Evolutionary conservation across 2,888 invertebrate species (phyloP).

Genomic region (Trachelus stipa): DNA sequence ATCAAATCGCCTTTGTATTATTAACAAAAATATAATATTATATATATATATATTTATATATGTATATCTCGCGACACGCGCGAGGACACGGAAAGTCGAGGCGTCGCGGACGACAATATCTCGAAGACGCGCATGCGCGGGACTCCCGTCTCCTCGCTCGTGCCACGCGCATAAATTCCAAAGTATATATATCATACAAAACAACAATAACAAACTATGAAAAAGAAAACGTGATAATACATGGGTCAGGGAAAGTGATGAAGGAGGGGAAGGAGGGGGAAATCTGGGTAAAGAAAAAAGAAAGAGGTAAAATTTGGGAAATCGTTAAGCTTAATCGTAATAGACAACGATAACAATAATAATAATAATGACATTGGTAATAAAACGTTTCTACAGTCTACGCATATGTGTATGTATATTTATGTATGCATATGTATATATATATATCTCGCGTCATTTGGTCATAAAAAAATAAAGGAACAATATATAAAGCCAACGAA

Average conservation of each 20-base stretch:
- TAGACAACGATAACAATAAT: constrained; percentile 30
- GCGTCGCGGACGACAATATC: constrained; percentile 9
- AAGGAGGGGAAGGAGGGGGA: no score
- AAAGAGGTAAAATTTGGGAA: background rate
- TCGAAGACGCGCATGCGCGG: constrained; percentile 9
- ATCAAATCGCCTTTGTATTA: constrained; percentile 55
- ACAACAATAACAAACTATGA: constrained; percentile 65
- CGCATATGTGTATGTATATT: no score
- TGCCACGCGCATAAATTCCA: constrained; percentile 18
- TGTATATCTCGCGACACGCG: constrained; percentile 12
- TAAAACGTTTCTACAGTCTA: constrained; percentile 40
- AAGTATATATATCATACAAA: constrained; percentile 52
- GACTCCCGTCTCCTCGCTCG: constrained; percentile 36
- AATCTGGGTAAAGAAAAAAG: no score
- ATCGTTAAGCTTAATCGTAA: constrained; percentile 6
- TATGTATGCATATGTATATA: constrained; percentile 32
- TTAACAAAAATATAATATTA: constrained; percentile 57
- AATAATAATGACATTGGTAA: constrained; percentile 37
- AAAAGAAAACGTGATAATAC: constrained; percentile 39
- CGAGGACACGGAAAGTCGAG: constrained; percentile 14
- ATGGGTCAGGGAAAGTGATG: no score
- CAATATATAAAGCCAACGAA: constrained; percentile 61
- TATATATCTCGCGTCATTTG: constrained; percentile 18
- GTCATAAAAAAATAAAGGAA: constrained; percentile 62
- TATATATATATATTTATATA: constrained; percentile 31